Base-by-base conservation (phyloP, 2,888 invertebrate species). In the Dryococelus australis region DNA sequence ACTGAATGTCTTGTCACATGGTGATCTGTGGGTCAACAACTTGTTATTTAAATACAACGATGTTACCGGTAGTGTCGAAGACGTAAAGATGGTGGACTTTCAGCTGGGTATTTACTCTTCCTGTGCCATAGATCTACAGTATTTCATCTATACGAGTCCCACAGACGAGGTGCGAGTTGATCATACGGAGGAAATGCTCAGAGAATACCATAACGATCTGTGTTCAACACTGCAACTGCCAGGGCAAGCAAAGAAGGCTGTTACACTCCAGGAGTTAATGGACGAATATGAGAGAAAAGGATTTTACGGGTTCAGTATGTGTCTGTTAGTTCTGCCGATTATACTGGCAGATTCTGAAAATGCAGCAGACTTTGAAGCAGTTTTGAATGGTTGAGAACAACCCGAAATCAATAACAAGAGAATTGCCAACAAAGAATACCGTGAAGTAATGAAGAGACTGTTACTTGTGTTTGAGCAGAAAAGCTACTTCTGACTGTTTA, bases 231-330 rank as follows among this genome's bases (percentile, higher is more conserved):
- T 87, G 78, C 28, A 35, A 53, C 28, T 20, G 47, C 43, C 87
- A 79, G 87, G 86, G 0, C 51, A 51, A n/a, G 87, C 81, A 6
- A 20, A 86, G 5, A 43, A 28, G 0, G n/a, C 43, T 35, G 26
- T 88, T n/a, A 89, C 89, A n/a, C 28, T 90, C 47, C 88, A 89
- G 43, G 89, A 89, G 86, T 86, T 91, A 78, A 87, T 88, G 35
- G 87, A 89, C n/a, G 90, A 91, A 79, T 90, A 90, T 85, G 87
- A 90, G 47, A 87, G 87, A 27, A 88, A 89, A 86, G 85, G 88
- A 13, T 51, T 88, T 80, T 91, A 89, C 86, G 90, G 90, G 43
- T 89, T 90, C 43, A 86, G 90, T 10, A 88, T 89, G 35, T 87
- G 89, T 4, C 87, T 89, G 84, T 88, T 88, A 79, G 88, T 89